Base-by-base conservation (phyloP, 1,140 invertebrate genomes). In the Phthorimaea operculella region DNA sequence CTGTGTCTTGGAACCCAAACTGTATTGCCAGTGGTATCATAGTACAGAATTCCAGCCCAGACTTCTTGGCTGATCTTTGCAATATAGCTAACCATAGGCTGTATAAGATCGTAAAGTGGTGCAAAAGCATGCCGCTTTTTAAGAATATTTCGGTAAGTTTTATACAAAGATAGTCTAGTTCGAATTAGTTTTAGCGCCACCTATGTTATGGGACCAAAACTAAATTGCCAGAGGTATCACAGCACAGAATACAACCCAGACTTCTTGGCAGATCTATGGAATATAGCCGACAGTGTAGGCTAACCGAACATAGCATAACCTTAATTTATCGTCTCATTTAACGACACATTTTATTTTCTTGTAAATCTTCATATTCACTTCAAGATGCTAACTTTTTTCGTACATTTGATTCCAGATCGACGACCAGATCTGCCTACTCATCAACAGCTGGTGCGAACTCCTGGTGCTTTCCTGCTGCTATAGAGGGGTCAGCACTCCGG, bases 101-200 rank as follows among this genome's bases (percentile, higher is more conserved):
- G 0, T 98, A 98, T 79, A 98, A 98, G 87, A 97, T 99, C 65
- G 97, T 99, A 52, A 97, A 98, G 75, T 99, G 97, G 97, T 98
- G 97, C 86, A 96, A 98, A 80, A 97, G 96, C 83, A 86, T 99
- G 74, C 97, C 97, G 10, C 89, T 98, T 4, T 98, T 99, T 80
- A 96, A 97, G 77, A 95, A 97, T 83, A 98, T 99, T 69, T 94
- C 94, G 59, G 93, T 47, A 17, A 47, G 44, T 47, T 28, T 28
- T 28, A 28, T 28, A 28, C 21, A 28, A 6, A 6, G 21, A n/a
- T n/a, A n/a, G n/a, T n/a, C n/a, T n/a, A n/a, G n/a, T n/a, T n/a
- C n/a, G n/a, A n/a, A n/a, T n/a, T n/a, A n/a, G n/a, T n/a, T n/a
- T n/a, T n/a, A n/a, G n/a, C n/a, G n/a, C n/a, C n/a, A n/a, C n/a